A percentile compares a stretch with the other conserved stretches of the same genome.
Conservation (phyloP, 64 coral and sea anemone genomes). For the Dendronephthya gigantea region DNA sequence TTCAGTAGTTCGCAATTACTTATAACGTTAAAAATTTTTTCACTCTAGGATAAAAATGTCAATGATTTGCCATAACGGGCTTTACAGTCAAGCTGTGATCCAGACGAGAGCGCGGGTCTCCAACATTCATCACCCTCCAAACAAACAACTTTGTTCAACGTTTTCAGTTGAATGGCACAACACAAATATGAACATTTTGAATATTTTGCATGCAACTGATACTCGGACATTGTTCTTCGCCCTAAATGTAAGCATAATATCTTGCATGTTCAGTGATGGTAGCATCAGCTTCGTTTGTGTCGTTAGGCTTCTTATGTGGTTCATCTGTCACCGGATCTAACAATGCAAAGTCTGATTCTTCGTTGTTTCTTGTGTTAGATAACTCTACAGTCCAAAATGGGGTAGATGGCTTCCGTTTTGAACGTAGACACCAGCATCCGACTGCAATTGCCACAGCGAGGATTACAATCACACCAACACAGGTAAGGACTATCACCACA, state of each 20-base stretch:
- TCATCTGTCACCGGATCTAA: not conserved
- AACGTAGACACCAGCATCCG: not conserved
- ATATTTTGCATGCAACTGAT: not conserved
- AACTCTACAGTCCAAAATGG: constrained; percentile 7
- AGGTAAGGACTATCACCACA: not conserved
- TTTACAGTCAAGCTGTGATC: too few relatives aligned
- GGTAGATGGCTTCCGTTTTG: not conserved
- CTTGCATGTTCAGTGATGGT: not conserved
- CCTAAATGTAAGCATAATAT: constrained; percentile 7
- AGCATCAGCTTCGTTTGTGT: not conserved
- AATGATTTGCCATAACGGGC: too few relatives aligned
- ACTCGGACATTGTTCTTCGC: too few relatives aligned
- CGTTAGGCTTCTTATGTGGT: not conserved
- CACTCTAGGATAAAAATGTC: too few relatives aligned
- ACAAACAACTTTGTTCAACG: too few relatives aligned
- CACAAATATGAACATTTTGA: not conserved
- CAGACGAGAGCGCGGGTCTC: too few relatives aligned
- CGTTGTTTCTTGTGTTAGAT: not conserved
- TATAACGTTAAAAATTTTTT: too few relatives aligned
- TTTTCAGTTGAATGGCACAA: too few relatives aligned
- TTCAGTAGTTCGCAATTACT: too few relatives aligned
- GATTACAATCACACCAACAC: not conserved
- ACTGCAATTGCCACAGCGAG: not conserved
- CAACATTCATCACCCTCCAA: too few relatives aligned
- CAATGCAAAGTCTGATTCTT: not conserved